These are phyloP conservation scores for Calonectris borealis DNA, from an alignment of 2,113 vertebrate species.

Conservation along the genomic window DNA sequence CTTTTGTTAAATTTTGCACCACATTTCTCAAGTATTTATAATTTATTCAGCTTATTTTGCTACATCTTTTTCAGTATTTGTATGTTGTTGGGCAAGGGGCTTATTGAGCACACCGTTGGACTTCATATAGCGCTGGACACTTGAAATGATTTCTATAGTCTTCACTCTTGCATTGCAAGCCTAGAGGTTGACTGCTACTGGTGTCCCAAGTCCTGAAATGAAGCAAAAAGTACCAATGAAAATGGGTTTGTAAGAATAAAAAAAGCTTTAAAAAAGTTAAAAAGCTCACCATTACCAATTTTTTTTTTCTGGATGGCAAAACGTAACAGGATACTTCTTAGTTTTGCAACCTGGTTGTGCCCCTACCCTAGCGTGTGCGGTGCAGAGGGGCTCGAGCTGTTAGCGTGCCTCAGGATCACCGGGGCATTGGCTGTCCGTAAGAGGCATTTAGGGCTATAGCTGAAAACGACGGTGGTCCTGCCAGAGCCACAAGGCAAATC, in stretches of 20 bases:
- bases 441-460: not conserved
- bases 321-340: fast-evolving
- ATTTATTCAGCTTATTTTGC: conserved; percentile 44
- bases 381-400: not conserved
- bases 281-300: not conserved
- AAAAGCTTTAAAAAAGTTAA: conserved; percentile 5
- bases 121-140: not conserved
- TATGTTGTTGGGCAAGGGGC: not conserved
- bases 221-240: not conserved
- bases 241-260: conserved; percentile 55
- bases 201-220: not conserved
- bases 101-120: not conserved
- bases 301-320: not conserved
- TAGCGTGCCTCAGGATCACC: not conserved
- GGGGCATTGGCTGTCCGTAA: fast-evolving
- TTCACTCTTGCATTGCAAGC: not conserved
- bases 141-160: not conserved
- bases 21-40: conserved; percentile 41
- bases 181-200: not conserved
- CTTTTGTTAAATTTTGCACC: not conserved
- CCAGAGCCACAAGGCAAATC: not conserved
- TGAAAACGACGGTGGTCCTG: not conserved
- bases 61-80: not conserved
- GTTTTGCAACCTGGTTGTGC: not conserved
- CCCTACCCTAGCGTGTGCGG: fast-evolving